These are phyloP conservation scores for Leptoclinus maculatus DNA, from an alignment of 2,797 vertebrate genomes.

Conservation along the genomic window DNA sequence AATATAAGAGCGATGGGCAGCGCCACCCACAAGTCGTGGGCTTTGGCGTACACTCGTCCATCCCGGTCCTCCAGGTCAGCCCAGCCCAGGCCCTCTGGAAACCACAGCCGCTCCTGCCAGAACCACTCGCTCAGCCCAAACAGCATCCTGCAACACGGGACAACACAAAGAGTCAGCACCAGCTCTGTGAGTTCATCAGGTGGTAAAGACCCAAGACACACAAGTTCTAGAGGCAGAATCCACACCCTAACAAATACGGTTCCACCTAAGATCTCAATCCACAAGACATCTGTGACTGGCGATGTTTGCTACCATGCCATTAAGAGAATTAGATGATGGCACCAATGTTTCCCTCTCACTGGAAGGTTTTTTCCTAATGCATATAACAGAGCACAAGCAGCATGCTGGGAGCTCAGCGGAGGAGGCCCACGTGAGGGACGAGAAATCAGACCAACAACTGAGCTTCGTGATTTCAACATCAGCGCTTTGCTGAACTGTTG, in stretches of 20 bases:
- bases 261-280: neutral
- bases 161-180: constrained; percentile 24
- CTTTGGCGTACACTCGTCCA: constrained; percentile 91
- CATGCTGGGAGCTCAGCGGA: constrained; percentile 17
- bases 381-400: constrained; percentile 43
- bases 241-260: neutral
- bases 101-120: constrained; percentile 96
- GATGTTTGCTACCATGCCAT: constrained; percentile 36
- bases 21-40: constrained; percentile 89
- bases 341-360: constrained; percentile 1
- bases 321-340: constrained; percentile 45
- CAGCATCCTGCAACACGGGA: constrained; percentile 87
- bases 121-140: constrained; percentile 89
- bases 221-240: constrained; percentile 3
- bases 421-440: constrained; percentile 43
- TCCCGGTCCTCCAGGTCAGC: constrained; percentile 91
- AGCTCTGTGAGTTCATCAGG: constrained; percentile 3
- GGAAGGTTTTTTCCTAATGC: constrained; percentile 47
- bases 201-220: constrained; percentile 14
- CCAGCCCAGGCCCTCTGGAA: constrained; percentile 94
- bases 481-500: constrained; percentile 2
- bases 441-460: constrained; percentile 31
- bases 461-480: constrained; percentile 34
- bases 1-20: constrained; percentile 93
- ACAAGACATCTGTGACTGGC: constrained; percentile 33